Evolutionary conservation across 2,888 invertebrate genomes (phyloP), one percentile per base, ranked within the genome.

Genomic region (Hipparchia sbordonii): DNA sequence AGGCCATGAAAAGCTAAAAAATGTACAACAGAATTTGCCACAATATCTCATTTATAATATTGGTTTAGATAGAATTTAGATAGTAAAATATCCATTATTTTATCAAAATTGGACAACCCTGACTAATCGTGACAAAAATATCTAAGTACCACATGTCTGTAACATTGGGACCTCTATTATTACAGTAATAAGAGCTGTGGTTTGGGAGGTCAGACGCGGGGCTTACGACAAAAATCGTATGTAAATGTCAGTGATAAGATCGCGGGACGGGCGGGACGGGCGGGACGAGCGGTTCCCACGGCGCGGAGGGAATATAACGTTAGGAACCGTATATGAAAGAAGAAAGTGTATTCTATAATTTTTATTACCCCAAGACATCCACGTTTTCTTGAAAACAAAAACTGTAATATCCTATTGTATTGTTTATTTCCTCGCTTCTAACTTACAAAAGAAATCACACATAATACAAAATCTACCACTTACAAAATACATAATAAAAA

Each of bases 221-320:
- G 48, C 56, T 52, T 66, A 61, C 56, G 67, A 67, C 72, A 67
- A 67, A 72, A 72, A 72, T 72, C 72, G 67, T 72, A 72, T 72
- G 72, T 72, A 72, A 72, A 72, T 72, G 72, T 72, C 70, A 48
- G 23, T 48, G 72, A 72, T 72, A 67, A 62, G 51, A 72, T 72
- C 72, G 23, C 12, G 48, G 33, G 23, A 54, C 45, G 13, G 48
- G 57, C 57, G 54, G 23, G 23, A 23, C 23, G n/a, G 61, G 56
- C 62, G 71, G 54, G 45, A 57, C 13, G n/a, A 54, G 59, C 13
- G 59, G 59, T 72, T 72, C 72, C 52, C 72, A 72, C 72, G 67
- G 48, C 13, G 60, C 51, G 46, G 56, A 10, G 23, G 51, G 23
- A 33, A 51, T 13, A 33, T 51, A 2, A 5, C 63, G 23, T 48